Evolutionary conservation across 2,113 vertebrate species (phyloP).

Genomic region (Sebastes schlegelii): DNA sequence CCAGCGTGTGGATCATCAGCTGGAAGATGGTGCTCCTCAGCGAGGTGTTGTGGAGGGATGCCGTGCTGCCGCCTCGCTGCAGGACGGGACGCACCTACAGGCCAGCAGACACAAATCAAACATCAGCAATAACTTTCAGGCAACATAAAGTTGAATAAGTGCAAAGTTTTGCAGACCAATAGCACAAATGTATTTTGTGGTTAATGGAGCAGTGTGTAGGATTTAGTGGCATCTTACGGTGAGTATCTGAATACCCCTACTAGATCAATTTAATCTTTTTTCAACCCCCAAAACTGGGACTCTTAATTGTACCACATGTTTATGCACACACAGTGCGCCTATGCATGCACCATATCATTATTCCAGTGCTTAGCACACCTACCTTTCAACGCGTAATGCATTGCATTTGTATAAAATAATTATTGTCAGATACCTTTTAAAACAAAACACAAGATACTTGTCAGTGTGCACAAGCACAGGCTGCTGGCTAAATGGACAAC

Average conservation of each 20-base stretch:
- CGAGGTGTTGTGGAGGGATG: constrained; percentile 90
- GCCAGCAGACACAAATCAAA: not conserved
- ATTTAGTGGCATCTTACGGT: not conserved
- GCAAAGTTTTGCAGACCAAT: not conserved
- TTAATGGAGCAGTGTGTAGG: not conserved
- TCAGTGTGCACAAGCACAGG: too few species aligned
- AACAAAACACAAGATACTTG: too few species aligned
- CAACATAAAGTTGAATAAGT: not conserved
- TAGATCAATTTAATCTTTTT: not conserved
- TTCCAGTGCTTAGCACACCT: not conserved
- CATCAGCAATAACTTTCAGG: not conserved
- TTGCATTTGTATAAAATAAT: too few species aligned
- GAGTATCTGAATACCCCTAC: not conserved
- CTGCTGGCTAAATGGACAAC: too few species aligned
- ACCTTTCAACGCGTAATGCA: too few species aligned
- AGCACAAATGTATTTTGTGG: not conserved
- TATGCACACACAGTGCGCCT: too few species aligned
- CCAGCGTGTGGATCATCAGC: constrained; percentile 92
- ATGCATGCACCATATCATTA: not conserved
- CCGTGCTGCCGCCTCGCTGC: constrained; percentile 88
- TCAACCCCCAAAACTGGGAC: too few species aligned
- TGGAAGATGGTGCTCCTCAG: constrained; percentile 90
- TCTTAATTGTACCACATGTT: too few species aligned
- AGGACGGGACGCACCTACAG: constrained; percentile 82
- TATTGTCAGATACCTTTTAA: too few species aligned